These are phyloP conservation scores for Archips crataeganus DNA, from an alignment of 2,888 invertebrate genomes.

Conservation along the genomic window DNA sequence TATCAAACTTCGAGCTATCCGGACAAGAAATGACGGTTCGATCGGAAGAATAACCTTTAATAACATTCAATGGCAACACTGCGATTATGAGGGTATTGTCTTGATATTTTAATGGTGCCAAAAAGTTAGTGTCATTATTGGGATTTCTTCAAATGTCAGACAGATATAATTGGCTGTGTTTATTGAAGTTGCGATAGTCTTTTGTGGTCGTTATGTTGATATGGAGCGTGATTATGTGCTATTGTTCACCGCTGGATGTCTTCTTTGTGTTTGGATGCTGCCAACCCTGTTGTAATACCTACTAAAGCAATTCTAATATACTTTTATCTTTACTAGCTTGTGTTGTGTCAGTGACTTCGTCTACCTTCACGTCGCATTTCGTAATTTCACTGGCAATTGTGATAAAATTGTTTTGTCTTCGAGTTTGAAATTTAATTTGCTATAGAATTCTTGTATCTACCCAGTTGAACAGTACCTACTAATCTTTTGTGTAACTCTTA, in stretches of 20 bases:
- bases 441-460: neutral
- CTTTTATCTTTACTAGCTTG: neutral
- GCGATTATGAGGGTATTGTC: conserved; percentile 44
- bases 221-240: conserved; percentile 17
- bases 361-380: neutral
- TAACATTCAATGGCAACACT: conserved; percentile 61
- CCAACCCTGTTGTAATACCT: conserved; percentile 20
- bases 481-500: too few relatives aligned
- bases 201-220: conserved; percentile 3
- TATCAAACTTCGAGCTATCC: conserved; percentile 67
- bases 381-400: neutral
- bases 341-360: neutral
- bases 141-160: conserved; percentile 21
- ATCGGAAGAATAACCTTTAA: conserved; percentile 56
- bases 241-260: conserved; percentile 34
- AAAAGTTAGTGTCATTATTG: conserved; percentile 1
- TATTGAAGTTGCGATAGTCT: conserved; percentile 22
- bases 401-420: neutral
- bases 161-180: conserved; percentile 35
- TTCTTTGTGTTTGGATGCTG: conserved; percentile 22
- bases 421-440: neutral
- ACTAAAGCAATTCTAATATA: neutral
- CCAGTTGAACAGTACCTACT: too few relatives aligned
- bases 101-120: conserved; percentile 18
- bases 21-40: conserved; percentile 66